Percentiles rank a stretch among this genome's conserved stretches.
Conservation (phyloP, 1,140 invertebrate species). For the Medauroidea extradentata region DNA sequence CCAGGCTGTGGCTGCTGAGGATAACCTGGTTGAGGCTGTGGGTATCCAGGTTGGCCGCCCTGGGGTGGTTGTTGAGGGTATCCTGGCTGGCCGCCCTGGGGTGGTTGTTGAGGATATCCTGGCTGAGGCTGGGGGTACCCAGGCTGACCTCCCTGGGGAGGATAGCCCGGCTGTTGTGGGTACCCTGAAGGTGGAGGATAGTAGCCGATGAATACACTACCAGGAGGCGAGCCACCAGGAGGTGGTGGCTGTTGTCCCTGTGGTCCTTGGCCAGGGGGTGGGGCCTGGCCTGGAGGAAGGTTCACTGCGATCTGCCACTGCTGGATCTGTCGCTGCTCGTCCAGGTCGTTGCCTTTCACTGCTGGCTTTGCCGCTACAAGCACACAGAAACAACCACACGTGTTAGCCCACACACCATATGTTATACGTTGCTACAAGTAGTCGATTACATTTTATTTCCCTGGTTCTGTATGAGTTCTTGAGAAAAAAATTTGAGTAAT, state of each 20-base stretch:
- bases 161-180: too few relatives aligned
- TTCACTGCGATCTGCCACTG: conserved; percentile 31
- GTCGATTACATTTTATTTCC: too few relatives aligned
- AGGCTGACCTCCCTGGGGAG: neutral
- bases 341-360: neutral
- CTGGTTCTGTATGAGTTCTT: too few relatives aligned
- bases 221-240: neutral
- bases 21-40: conserved; percentile 13
- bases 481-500: too few relatives aligned
- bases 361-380: too few relatives aligned
- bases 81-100: conserved; percentile 7
- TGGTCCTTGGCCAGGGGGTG: too few relatives aligned
- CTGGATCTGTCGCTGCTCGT: conserved; percentile 22
- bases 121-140: neutral
- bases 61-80: conserved; percentile 12
- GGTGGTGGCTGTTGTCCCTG: neutral
- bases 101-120: conserved; percentile 1
- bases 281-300: neutral
- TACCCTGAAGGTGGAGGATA: neutral
- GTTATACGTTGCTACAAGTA: too few relatives aligned
- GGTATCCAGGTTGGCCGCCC: neutral
- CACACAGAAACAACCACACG: too few relatives aligned
- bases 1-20: conserved; percentile 25
- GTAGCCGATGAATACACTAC: conserved; percentile 2
- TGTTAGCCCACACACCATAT: too few relatives aligned